A percentile compares a stretch with the other conserved stretches of the same genome.
These are phyloP conservation scores for Thunnus maccoyii DNA, from an alignment of 2,113 vertebrate genomes.

Conservation along the genomic window DNA sequence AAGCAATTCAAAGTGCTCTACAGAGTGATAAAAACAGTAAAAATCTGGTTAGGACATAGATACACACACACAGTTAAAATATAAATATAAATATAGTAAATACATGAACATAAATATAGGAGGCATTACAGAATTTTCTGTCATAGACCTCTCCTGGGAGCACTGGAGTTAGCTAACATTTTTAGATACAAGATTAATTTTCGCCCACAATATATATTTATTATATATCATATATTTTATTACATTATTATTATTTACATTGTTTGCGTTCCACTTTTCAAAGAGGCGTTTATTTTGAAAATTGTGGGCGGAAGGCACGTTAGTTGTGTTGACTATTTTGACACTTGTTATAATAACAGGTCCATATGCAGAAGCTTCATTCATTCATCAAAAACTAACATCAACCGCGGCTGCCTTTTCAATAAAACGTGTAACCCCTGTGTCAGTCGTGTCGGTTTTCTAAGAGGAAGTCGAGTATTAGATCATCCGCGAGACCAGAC, in stretches of 20 bases:
- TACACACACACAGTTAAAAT: no score
- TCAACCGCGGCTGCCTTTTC: background rate
- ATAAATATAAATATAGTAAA: no score
- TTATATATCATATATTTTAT: no score
- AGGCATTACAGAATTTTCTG: background rate
- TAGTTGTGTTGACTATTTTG: background rate
- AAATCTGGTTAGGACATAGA: no score
- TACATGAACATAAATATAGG: no score
- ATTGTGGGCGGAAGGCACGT: conserved; percentile 19
- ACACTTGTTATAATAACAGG: conserved; percentile 19
- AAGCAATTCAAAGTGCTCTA: no score
- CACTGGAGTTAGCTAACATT: background rate
- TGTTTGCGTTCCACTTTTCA: no score
- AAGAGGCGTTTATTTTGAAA: conserved; percentile 65
- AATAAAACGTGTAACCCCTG: background rate
- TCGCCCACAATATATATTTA: background rate
- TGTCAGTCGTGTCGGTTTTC: background rate
- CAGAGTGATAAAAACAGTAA: no score
- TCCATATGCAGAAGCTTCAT: conserved; percentile 46
- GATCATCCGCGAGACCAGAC: conserved; percentile 58
- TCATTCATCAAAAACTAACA: conserved; percentile 63
- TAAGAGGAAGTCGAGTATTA: conserved; percentile 51
- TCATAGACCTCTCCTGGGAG: background rate
- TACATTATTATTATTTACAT: no score
- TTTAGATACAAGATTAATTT: background rate